A percentile compares a stretch with the other conserved stretches of the same genome.
Evolutionary conservation across 2,888 invertebrate genomes (phyloP).

Genomic region (Helobdella robusta): DNA sequence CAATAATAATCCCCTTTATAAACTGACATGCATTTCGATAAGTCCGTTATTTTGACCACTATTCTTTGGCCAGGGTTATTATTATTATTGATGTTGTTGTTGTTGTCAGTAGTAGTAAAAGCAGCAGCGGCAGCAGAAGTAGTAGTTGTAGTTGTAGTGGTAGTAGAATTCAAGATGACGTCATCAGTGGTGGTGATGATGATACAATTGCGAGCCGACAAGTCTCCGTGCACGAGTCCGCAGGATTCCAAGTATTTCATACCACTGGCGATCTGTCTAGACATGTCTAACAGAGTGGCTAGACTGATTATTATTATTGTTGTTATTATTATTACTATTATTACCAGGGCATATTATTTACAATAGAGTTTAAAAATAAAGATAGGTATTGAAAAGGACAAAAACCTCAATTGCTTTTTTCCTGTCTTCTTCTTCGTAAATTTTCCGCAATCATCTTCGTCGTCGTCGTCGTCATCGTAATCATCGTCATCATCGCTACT

Average conservation of each 20-base stretch:
- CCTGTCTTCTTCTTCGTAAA: no score
- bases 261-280: conserved; percentile 10
- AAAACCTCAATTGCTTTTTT: no score
- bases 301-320: background rate
- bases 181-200: no score
- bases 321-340: background rate
- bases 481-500: no score
- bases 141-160: no score
- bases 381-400: no score
- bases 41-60: conserved; percentile 7
- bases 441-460: no score
- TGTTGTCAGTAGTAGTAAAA: no score
- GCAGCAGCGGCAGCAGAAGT: no score
- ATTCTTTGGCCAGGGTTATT: background rate
- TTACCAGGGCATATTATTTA: background rate
- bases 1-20: conserved; percentile 11
- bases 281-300: conserved; percentile 3
- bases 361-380: background rate
- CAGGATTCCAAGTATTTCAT: conserved; percentile 22
- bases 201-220: conserved; percentile 22
- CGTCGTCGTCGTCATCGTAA: no score
- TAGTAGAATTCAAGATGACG: no score
- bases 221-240: conserved; percentile 24
- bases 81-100: no score
- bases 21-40: background rate